A percentile compares a stretch with the other conserved stretches of the same genome.
These are phyloP conservation scores for Doryteuthis pealeii DNA, from an alignment of 1,140 invertebrate species.

Conservation along the genomic window DNA sequence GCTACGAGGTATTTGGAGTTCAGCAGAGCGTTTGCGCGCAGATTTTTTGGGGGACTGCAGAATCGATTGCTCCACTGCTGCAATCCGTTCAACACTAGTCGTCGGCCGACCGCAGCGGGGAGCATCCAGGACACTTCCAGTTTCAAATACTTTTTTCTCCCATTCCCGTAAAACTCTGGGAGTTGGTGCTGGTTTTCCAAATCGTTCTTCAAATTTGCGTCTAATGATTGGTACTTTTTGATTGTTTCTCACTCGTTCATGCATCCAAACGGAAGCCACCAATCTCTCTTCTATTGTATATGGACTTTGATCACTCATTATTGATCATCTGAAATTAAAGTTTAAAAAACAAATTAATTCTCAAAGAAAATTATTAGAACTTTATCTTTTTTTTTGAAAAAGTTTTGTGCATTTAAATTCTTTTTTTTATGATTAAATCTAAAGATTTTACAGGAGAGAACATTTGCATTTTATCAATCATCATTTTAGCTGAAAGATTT, in stretches of 20 bases:
- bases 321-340: not conserved
- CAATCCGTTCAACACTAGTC: not conserved
- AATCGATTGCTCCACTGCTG: not conserved
- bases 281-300: conserved; percentile 2
- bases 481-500: no score
- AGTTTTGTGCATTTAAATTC: no score
- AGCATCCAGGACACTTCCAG: conserved; percentile 1
- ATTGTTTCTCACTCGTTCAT: not conserved
- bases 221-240: not conserved
- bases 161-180: not conserved
- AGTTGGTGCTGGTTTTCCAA: not conserved
- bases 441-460: no score
- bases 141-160: conserved; percentile 6
- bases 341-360: no score
- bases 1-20: not conserved
- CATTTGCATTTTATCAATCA: no score
- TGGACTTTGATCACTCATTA: conserved; percentile 1
- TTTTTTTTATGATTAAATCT: no score
- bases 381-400: no score
- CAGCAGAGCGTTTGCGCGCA: not conserved
- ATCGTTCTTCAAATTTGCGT: not conserved
- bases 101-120: not conserved
- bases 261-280: not conserved
- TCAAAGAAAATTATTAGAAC: no score
- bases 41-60: not conserved